Percentiles rank a stretch among this genome's conserved stretches.
These are phyloP conservation scores for Agonopterix arenella DNA, from an alignment of 2,888 invertebrate genomes.

Conservation along the genomic window DNA sequence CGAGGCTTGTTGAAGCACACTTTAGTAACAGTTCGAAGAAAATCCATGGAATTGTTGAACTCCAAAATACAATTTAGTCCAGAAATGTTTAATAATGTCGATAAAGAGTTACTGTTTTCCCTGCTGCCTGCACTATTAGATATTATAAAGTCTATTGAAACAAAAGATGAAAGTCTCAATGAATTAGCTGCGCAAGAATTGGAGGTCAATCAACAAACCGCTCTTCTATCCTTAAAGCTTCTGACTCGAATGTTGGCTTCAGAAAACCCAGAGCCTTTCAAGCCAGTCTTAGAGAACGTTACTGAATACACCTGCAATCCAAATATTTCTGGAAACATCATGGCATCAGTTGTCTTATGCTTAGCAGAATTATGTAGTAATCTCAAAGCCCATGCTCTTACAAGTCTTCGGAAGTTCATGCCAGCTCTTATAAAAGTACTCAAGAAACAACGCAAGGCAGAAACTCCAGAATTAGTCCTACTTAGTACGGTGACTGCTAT, in stretches of 20 bases:
- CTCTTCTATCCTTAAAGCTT: slow-evolving; percentile 88
- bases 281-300: slow-evolving; percentile 81
- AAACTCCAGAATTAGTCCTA: slow-evolving; percentile 78
- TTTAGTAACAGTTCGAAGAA: slow-evolving; percentile 82
- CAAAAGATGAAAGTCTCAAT: slow-evolving; percentile 37
- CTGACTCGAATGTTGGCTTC: slow-evolving; percentile 84
- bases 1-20: slow-evolving; percentile 84
- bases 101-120: slow-evolving; percentile 67
- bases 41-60: slow-evolving; percentile 91
- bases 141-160: slow-evolving; percentile 74
- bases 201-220: slow-evolving; percentile 87
- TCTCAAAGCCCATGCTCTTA: slow-evolving; percentile 85
- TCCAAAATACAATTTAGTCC: slow-evolving; percentile 84
- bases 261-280: slow-evolving; percentile 82
- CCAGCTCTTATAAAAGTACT: slow-evolving; percentile 83
- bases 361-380: slow-evolving; percentile 87
- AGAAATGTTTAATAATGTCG: slow-evolving; percentile 76
- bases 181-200: slow-evolving; percentile 73
- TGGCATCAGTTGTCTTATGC: slow-evolving; percentile 85
- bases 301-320: slow-evolving; percentile 77
- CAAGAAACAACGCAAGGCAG: slow-evolving; percentile 76
- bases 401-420: slow-evolving; percentile 86
- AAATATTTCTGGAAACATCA: slow-evolving; percentile 76
- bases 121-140: slow-evolving; percentile 79
- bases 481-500: slow-evolving; percentile 86